phyloP scores from a whole-genome alignment of 37 sponge, comb jelly and placozoan genomes.

The Diacarnus erythraeanus region DNA sequence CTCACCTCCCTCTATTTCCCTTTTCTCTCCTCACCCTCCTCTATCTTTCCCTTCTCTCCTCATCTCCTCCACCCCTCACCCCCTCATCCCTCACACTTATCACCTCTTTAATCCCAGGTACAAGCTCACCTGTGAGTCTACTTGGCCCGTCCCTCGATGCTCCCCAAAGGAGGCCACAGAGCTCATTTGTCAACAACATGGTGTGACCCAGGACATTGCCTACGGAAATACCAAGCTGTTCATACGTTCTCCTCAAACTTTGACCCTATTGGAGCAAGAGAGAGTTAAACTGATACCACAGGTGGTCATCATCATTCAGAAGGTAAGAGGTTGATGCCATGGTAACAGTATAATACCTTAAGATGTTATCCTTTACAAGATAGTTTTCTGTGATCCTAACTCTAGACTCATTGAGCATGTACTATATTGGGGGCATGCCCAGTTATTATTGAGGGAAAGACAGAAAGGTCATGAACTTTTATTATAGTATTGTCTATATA shows the following conservation, averaged over 20 bases:
- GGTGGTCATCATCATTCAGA: conserved; percentile 57
- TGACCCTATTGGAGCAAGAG: conserved; percentile 66
- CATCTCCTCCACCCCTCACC: not conserved
- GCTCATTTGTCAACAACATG: conserved; percentile 22
- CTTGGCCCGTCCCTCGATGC: conserved; percentile 63
- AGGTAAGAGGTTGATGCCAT: conserved; percentile 31
- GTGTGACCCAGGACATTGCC: conserved; percentile 40
- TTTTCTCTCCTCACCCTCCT: not conserved
- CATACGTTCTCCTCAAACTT: conserved; percentile 66
- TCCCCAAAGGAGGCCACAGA: conserved; percentile 16
- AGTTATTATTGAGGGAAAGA: no score
- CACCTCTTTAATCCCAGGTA: conserved; percentile 30
- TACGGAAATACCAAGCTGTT: conserved; percentile 82
- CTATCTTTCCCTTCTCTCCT: not conserved
- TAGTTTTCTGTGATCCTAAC: no score
- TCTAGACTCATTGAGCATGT: no score
- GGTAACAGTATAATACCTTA: no score
- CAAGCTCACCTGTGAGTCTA: conserved; percentile 65
- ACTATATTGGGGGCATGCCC: no score
- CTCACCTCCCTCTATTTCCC: not conserved
- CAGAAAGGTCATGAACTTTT: no score
- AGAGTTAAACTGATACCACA: conserved; percentile 43
- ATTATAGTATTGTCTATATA: no score
- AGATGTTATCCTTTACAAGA: no score
- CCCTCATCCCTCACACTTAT: not conserved